Percentiles rank a stretch among this genome's conserved stretches.
Evolutionary conservation across 2,113 vertebrate genomes (phyloP).

Genomic region (Pionites leucogaster): DNA sequence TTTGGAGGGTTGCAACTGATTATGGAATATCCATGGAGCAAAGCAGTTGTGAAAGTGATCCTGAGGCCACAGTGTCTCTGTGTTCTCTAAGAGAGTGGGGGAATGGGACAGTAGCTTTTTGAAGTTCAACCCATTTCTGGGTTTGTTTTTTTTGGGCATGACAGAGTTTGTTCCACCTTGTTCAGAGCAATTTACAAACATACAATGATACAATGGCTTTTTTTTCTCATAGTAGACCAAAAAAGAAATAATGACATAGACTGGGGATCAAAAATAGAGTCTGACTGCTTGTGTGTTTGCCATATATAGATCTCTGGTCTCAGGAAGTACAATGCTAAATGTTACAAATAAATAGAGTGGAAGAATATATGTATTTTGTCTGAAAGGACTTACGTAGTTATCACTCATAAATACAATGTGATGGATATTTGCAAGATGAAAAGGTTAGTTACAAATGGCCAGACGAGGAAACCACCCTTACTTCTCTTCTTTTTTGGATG

Average conservation of each 20-base stretch:
- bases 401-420: background rate
- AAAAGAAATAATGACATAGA: background rate
- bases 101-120: background rate
- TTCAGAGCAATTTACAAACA: background rate
- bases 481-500: background rate
- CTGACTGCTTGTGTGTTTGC: background rate
- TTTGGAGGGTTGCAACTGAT: background rate
- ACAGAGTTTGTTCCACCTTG: background rate
- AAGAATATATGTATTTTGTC: background rate
- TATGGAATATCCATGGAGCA: background rate
- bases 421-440: background rate
- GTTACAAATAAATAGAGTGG: background rate
- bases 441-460: background rate
- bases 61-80: background rate
- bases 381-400: background rate
- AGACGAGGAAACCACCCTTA: background rate
- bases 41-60: background rate
- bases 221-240: background rate
- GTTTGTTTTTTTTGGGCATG: rapidly evolving
- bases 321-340: background rate
- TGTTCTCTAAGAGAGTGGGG: background rate
- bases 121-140: background rate
- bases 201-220: background rate
- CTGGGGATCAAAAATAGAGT: background rate
- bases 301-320: background rate